Percentiles rank a stretch among this genome's conserved stretches.
Evolutionary conservation across 2,797 vertebrate genomes (phyloP).

Genomic region (Mormyrops boulengeri): DNA sequence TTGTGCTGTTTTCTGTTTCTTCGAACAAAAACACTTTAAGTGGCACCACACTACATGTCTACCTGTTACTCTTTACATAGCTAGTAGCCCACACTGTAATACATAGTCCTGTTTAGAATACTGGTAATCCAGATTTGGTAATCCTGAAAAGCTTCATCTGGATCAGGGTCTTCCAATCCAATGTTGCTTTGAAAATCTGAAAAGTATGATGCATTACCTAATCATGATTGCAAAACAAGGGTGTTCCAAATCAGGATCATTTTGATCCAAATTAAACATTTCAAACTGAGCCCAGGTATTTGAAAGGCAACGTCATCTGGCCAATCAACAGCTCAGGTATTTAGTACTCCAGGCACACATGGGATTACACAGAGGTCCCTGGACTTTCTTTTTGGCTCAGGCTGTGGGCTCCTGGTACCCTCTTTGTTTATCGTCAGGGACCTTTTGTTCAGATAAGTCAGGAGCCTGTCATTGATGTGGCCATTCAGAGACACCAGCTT

Average conservation of each 20-base stretch:
- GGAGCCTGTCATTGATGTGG: neutral
- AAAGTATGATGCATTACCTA: neutral
- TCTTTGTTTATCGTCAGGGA: neutral
- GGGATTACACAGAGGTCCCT: neutral
- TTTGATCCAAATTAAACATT: neutral
- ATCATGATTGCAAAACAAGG: neutral
- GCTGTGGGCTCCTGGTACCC: neutral
- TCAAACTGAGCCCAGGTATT: neutral
- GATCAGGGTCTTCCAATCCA: neutral
- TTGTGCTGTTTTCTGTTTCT: neutral
- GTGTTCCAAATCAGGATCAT: neutral
- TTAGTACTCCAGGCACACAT: neutral
- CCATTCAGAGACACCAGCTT: neutral
- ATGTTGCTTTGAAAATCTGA: neutral
- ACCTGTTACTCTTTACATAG: neutral
- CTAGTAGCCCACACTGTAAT: neutral
- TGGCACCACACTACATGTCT: neutral
- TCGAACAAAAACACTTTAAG: neutral
- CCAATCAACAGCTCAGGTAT: neutral
- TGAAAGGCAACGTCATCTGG: neutral
- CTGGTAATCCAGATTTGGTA: neutral
- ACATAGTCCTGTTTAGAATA: neutral
- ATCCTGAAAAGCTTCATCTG: neutral
- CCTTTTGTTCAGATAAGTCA: neutral
- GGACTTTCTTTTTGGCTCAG: neutral